phyloP scores from a whole-genome alignment of 2,113 vertebrate genomes.

The Platanista minor region DNA sequence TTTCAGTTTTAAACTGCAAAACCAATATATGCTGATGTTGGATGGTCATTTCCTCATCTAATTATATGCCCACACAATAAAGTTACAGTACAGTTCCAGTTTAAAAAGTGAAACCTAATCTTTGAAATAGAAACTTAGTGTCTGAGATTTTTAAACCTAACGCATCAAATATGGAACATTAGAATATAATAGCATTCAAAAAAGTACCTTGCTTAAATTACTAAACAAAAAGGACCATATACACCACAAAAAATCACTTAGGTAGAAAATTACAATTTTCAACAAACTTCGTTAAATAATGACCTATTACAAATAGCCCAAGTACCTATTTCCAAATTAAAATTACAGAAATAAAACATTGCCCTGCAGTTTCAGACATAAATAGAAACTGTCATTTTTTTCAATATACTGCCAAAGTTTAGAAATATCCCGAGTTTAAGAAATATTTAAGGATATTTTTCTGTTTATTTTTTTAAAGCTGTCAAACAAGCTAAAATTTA shows the following conservation, averaged over 20 bases:
- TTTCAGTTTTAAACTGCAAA: constrained; percentile 24
- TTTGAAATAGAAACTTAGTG: constrained; percentile 33
- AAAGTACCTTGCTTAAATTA: constrained; percentile 19
- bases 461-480: neutral
- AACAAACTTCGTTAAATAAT: constrained; percentile 26
- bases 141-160: constrained; percentile 22
- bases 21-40: neutral
- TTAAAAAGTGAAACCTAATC: constrained; percentile 21
- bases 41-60: neutral
- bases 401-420: neutral
- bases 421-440: neutral
- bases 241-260: neutral
- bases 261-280: neutral
- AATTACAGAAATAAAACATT: constrained; percentile 35
- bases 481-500: constrained; percentile 11
- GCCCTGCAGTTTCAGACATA: neutral
- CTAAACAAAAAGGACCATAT: neutral
- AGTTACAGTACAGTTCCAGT: neutral
- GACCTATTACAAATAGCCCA: neutral
- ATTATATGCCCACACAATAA: neutral
- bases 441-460: neutral
- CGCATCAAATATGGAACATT: neutral
- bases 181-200: neutral
- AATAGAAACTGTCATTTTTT: constrained; percentile 24
- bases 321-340: constrained; percentile 14